phyloP scores from a whole-genome alignment of 2,113 vertebrate genomes.

The Illadopsis cleaveri region DNA sequence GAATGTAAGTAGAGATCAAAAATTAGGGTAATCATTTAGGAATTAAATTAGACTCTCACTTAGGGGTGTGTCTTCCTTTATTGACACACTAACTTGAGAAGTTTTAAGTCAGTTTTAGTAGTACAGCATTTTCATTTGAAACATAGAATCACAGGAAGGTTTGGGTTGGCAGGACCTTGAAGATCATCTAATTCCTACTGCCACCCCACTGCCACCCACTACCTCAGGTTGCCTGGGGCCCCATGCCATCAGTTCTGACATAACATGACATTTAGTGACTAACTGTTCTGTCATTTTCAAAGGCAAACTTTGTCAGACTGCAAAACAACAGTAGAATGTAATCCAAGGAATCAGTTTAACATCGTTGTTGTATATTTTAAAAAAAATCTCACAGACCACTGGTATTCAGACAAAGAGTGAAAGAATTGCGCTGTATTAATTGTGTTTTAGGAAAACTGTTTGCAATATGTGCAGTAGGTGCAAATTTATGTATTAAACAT shows the following conservation, averaged over 20 bases:
- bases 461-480: not conserved
- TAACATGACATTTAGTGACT: not conserved
- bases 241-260: not conserved
- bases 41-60: not conserved
- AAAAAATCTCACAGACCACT: not conserved
- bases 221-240: not conserved
- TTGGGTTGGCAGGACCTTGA: not conserved
- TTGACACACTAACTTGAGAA: not conserved
- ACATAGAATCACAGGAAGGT: not conserved
- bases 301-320: not conserved
- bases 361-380: not conserved
- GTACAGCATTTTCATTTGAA: not conserved
- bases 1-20: not conserved
- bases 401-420: not conserved
- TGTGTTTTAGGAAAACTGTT: not conserved
- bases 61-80: not conserved
- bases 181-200: not conserved
- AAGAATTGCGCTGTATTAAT: not conserved
- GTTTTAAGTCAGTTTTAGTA: not conserved
- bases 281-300: not conserved
- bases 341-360: not conserved
- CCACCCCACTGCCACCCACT: rapidly evolving
- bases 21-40: not conserved
- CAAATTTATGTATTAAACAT: not conserved
- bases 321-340: not conserved